Conservation (phyloP, 2,113 vertebrate genomes). For the Otolemur garnettii region DNA sequence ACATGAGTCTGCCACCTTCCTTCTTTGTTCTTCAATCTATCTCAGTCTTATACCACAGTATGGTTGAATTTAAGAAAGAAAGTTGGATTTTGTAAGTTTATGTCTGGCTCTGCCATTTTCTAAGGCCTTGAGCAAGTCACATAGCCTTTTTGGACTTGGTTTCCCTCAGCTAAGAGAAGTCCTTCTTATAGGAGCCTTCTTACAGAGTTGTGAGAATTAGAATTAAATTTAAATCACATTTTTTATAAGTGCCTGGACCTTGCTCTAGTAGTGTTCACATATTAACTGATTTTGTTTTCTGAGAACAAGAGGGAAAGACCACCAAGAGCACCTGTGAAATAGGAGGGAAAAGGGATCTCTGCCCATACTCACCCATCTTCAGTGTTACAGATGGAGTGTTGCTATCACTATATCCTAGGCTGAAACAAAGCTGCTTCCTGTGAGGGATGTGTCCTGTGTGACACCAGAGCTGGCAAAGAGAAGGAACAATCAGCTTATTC, state of each 20-base stretch:
- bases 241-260: not conserved
- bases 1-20: not conserved
- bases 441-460: rapidly evolving
- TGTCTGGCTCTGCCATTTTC: not conserved
- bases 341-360: not conserved
- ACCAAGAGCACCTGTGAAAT: not conserved
- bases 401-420: not conserved
- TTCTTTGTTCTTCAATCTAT: not conserved
- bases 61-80: not conserved
- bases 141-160: not conserved
- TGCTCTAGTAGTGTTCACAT: rapidly evolving
- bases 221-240: not conserved
- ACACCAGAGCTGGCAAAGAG: not conserved
- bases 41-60: not conserved
- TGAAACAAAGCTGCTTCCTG: not conserved
- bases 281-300: not conserved
- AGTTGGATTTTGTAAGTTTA: not conserved
- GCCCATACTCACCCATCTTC: rapidly evolving
- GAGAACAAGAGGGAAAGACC: not conserved
- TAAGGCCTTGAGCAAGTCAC: not conserved
- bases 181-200: not conserved
- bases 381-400: rapidly evolving
- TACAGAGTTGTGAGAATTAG: not conserved
- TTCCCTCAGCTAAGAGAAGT: not conserved
- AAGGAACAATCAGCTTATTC: not conserved